phyloP scores from a whole-genome alignment of 1,140 invertebrate species.

The Drosophila rhopaloa region DNA sequence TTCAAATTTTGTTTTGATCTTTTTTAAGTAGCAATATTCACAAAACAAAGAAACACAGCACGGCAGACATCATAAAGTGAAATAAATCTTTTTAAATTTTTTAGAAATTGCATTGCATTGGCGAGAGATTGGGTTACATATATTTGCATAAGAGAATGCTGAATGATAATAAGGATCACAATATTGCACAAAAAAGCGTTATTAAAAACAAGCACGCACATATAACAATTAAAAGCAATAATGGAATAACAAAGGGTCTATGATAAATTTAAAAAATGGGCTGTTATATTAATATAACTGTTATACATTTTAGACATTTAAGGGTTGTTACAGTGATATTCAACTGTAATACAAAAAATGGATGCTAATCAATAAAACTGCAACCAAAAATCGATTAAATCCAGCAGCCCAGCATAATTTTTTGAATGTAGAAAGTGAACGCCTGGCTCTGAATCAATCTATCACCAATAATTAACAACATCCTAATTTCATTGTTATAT shows the following conservation, averaged over 20 bases:
- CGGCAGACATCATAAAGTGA: conserved; percentile 23
- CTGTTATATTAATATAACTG: background rate
- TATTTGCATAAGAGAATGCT: background rate
- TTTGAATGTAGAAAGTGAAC: conserved; percentile 1
- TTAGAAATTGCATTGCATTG: conserved; percentile 55
- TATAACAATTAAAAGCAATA: background rate
- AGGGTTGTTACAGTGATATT: background rate
- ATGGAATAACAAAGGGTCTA: background rate
- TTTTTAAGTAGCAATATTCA: conserved; percentile 21
- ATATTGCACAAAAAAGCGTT: background rate
- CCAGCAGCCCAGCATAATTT: conserved; percentile 22
- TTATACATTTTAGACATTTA: background rate
- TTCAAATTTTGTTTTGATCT: conserved; percentile 4
- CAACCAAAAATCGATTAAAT: conserved; percentile 8
- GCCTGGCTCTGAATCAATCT: conserved; percentile 9
- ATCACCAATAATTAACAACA: conserved; percentile 41
- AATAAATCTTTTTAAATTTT: conserved; percentile 10
- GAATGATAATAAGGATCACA: background rate
- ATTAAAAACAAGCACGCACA: background rate
- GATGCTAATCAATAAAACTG: background rate
- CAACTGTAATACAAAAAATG: background rate
- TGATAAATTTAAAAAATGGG: background rate
- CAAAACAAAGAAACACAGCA: conserved; percentile 39
- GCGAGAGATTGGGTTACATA: background rate
- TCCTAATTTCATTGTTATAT: conserved; percentile 25